Evolutionary conservation across 2,888 invertebrate genomes (phyloP), one percentile per base, ranked within the genome.

Genomic region (Lysandra coridon): DNA sequence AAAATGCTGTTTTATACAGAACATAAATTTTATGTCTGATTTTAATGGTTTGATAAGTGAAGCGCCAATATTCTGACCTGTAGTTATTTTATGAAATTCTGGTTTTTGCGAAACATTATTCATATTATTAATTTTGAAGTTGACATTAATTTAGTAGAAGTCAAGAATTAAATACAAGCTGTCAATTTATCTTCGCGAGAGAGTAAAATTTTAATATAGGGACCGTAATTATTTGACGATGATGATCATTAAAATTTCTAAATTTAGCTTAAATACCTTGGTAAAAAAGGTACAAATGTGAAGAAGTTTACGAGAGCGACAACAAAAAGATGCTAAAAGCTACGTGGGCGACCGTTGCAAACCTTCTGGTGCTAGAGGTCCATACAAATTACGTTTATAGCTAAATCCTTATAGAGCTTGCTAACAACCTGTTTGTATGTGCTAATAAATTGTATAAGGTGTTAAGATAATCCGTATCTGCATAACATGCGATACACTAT

Each of bases 391-490:
- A 92, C 91, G 87, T 92, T 92, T 92, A 91, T 92, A 87, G 88
- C 88, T 89, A 87, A 88, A 87, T 86, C 88, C 86, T 87, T 86
- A 88, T 87, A 86, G 85, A 86, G 92, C 91, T 91, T 91, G 88
- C 86, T 60, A 85, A 88, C 89, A 93, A 93, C 93, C 92, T 91
- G 93, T 91, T 93, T 84, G 85, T 85, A 90, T 89, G 87, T 88
- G 87, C 88, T 88, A 92, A 92, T 92, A 92, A 91, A 92, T 91
- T 91, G 89, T 88, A 84, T 86, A 88, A 80, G 60, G 73, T 79
- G 91, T 92, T 92, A 88, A 91, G 92, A 94, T 93, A 92, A 90
- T 91, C 89, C 87, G 86, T 89, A 90, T 92, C 91, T 89, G 91
- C 91, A 91, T 76, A 76, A 76, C 53, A 49, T 76, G 53, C 76